Conservation (phyloP, 2,888 invertebrate species). For the Myopa testacea region DNA sequence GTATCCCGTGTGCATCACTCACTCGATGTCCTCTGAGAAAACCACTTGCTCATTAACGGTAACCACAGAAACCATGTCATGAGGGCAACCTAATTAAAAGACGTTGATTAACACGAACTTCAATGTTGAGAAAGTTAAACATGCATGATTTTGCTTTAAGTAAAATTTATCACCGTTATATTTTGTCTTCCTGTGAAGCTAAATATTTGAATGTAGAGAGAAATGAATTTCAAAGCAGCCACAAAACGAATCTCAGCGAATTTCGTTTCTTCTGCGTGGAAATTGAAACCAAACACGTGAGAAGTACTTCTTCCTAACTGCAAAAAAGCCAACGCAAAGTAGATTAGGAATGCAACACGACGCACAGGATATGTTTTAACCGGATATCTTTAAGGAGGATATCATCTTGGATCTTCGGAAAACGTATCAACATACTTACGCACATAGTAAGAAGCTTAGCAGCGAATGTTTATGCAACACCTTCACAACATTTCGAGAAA, state of each 20-base stretch:
- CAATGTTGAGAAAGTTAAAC: neutral
- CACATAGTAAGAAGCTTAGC: neutral
- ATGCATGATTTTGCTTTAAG: too few species aligned
- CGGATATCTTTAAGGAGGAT: slow-evolving; percentile 2
- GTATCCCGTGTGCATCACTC: too few species aligned
- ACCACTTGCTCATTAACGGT: neutral
- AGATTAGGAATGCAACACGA: neutral
- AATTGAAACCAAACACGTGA: slow-evolving; percentile 21
- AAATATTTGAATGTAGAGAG: neutral
- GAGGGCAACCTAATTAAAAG: neutral
- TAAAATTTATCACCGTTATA: too few species aligned
- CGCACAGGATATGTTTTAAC: too few species aligned
- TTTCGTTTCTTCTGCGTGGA: neutral
- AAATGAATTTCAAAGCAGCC: neutral
- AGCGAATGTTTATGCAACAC: slow-evolving; percentile 8
- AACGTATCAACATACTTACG: too few species aligned
- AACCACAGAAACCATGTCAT: neutral
- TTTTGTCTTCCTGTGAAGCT: too few species aligned
- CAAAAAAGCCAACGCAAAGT: neutral
- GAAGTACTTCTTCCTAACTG: neutral
- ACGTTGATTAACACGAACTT: slow-evolving; percentile 1
- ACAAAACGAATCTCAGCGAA: neutral
- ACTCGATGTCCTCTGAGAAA: too few species aligned
- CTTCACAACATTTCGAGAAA: neutral
- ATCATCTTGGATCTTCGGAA: slow-evolving; percentile 2